These are phyloP conservation scores for Tolypeutes matacus DNA, from an alignment of 2,797 vertebrate genomes.

Conservation along the genomic window DNA sequence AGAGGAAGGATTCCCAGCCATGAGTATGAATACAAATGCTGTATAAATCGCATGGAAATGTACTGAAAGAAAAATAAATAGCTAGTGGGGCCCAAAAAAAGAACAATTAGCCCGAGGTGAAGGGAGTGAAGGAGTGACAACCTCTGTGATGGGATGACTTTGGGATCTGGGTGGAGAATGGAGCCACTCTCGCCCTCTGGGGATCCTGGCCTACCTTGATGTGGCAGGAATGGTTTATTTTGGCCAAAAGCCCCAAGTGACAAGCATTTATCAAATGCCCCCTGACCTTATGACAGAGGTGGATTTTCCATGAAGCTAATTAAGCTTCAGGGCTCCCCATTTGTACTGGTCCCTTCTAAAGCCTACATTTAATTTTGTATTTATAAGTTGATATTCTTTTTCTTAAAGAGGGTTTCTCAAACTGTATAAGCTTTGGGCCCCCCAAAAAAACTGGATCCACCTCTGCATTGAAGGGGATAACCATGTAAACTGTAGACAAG, in stretches of 20 bases:
- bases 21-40: constrained; percentile 75
- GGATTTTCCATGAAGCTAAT: constrained; percentile 31
- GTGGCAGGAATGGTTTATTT: constrained; percentile 9
- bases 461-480: background rate
- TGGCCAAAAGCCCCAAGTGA: background rate
- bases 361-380: background rate
- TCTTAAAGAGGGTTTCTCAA: constrained; percentile 37
- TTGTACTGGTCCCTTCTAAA: constrained; percentile 1
- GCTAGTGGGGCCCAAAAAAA: constrained; percentile 64
- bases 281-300: background rate
- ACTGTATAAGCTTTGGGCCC: background rate
- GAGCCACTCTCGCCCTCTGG: background rate
- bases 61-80: constrained; percentile 73
- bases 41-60: constrained; percentile 78
- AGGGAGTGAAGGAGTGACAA: constrained; percentile 29
- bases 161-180: background rate
- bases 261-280: background rate
- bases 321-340: background rate
- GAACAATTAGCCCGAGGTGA: constrained; percentile 68
- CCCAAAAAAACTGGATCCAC: background rate
- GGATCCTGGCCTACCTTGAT: background rate
- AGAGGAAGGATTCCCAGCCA: constrained; percentile 61
- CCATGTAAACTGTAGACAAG: background rate
- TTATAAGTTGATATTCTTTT: constrained; percentile 44
- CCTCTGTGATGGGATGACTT: background rate